phyloP scores from a whole-genome alignment of 2,888 invertebrate genomes.

The Hydrotaea diabolus region DNA sequence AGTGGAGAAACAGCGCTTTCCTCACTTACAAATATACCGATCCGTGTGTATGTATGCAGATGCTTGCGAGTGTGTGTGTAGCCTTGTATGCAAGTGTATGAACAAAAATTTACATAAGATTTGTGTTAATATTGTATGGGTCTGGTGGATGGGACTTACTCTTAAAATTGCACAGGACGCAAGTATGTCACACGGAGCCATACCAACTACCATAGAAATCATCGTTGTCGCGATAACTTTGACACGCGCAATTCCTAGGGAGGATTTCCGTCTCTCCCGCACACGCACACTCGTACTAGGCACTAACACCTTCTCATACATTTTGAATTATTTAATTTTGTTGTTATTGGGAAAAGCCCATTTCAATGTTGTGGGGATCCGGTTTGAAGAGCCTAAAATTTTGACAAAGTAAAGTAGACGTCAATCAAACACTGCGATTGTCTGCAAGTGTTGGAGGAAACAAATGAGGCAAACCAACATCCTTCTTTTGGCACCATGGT shows the following conservation, averaged over 20 bases:
- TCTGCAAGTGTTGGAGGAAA: conserved; percentile 43
- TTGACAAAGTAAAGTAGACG: conserved; percentile 37
- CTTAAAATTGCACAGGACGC: background rate
- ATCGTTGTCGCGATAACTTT: background rate
- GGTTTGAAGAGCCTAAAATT: conserved; percentile 15
- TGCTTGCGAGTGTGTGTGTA: too few relatives aligned
- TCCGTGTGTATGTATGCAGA: background rate
- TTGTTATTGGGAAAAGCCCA: conserved; percentile 4
- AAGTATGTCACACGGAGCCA: background rate
- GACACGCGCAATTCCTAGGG: background rate
- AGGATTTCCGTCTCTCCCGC: background rate
- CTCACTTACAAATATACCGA: background rate
- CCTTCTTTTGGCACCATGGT: conserved; percentile 26
- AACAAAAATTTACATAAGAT: conserved; percentile 26
- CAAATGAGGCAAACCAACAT: conserved; percentile 44
- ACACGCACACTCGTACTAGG: background rate
- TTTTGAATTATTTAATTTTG: conserved; percentile 26
- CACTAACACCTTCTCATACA: background rate
- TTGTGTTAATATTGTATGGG: conserved; percentile 8
- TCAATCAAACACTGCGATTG: conserved; percentile 40
- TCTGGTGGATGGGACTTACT: background rate
- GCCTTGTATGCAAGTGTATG: background rate
- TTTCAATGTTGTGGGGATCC: conserved; percentile 18
- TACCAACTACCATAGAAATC: background rate
- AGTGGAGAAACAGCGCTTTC: background rate